These are phyloP conservation scores for Platyscelio sp. DNA, from an alignment of 2,888 invertebrate species.

Conservation along the genomic window DNA sequence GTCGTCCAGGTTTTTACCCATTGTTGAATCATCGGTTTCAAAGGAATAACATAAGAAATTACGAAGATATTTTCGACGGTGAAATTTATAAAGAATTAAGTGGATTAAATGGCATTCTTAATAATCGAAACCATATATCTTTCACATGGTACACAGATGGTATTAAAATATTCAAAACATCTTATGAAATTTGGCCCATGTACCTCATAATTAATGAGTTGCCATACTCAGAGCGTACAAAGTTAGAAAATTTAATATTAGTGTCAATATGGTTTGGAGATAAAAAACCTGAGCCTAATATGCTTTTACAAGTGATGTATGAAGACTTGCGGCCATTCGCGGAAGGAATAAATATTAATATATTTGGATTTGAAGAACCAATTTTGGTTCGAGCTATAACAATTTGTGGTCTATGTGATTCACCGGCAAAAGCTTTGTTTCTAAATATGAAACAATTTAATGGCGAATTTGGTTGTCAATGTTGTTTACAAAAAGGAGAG, in stretches of 20 bases:
- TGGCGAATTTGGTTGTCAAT: slow-evolving; percentile 7
- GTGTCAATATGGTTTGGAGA: slow-evolving; percentile 57
- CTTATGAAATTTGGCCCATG: not conserved
- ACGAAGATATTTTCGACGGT: not conserved
- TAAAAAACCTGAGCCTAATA: slow-evolving; percentile 41
- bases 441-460: slow-evolving; percentile 7
- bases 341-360: slow-evolving; percentile 2
- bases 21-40: not conserved
- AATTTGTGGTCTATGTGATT: not conserved
- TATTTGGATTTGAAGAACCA: not conserved
- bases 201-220: slow-evolving; percentile 53
- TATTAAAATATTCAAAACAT: not conserved
- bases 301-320: slow-evolving; percentile 19
- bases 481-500: slow-evolving; percentile 10
- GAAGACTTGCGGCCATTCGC: slow-evolving; percentile 7
- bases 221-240: slow-evolving; percentile 41
- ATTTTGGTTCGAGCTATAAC: slow-evolving; percentile 35
- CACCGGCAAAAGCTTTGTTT: slow-evolving; percentile 6
- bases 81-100: not conserved
- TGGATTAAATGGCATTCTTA: not conserved
- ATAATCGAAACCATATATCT: not conserved
- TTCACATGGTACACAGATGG: slow-evolving; percentile 28
- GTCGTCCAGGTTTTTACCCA: not conserved
- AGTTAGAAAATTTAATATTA: slow-evolving; percentile 60
- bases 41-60: not conserved